A percentile compares a stretch with the other conserved stretches of the same genome.
Conservation (phyloP, 2,888 invertebrate species). For the Siphlonurus alternatus region DNA sequence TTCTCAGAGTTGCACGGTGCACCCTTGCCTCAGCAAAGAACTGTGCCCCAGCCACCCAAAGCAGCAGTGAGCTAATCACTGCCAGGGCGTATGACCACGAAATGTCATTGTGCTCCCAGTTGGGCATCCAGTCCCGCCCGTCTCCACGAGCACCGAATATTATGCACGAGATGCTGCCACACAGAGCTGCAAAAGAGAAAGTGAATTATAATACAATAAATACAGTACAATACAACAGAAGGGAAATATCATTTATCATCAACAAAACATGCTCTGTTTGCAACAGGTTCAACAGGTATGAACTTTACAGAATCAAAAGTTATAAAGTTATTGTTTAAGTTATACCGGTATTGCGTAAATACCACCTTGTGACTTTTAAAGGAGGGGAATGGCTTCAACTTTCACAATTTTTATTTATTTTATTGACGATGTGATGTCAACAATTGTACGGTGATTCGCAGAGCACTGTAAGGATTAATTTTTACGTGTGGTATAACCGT, state of each 20-base stretch:
- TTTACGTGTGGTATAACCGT: too few relatives aligned
- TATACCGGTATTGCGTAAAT: too few relatives aligned
- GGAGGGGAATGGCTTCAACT: too few relatives aligned
- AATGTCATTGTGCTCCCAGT: slow-evolving; percentile 88
- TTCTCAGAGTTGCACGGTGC: slow-evolving; percentile 52
- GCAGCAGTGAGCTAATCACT: slow-evolving; percentile 55
- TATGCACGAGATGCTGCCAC: slow-evolving; percentile 66
- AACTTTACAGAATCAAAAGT: too few relatives aligned
- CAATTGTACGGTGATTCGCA: too few relatives aligned
- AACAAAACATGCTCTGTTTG: not conserved
- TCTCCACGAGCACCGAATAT: slow-evolving; percentile 85
- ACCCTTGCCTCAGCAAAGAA: slow-evolving; percentile 72
- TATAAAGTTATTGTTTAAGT: too few relatives aligned
- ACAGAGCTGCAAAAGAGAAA: slow-evolving; percentile 37
- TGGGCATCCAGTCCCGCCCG: slow-evolving; percentile 88
- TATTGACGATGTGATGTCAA: too few relatives aligned
- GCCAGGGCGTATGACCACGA: slow-evolving; percentile 88
- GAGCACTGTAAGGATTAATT: too few relatives aligned
- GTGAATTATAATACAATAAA: not conserved
- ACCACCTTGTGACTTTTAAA: too few relatives aligned
- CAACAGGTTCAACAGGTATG: too few relatives aligned
- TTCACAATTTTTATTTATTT: too few relatives aligned
- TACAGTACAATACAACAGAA: not conserved
- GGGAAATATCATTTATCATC: not conserved
- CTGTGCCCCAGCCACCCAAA: slow-evolving; percentile 59